Evolutionary conservation across 2,113 vertebrate genomes (phyloP), one percentile per base, ranked within the genome.

Genomic region (Phaethornis superciliosus): DNA sequence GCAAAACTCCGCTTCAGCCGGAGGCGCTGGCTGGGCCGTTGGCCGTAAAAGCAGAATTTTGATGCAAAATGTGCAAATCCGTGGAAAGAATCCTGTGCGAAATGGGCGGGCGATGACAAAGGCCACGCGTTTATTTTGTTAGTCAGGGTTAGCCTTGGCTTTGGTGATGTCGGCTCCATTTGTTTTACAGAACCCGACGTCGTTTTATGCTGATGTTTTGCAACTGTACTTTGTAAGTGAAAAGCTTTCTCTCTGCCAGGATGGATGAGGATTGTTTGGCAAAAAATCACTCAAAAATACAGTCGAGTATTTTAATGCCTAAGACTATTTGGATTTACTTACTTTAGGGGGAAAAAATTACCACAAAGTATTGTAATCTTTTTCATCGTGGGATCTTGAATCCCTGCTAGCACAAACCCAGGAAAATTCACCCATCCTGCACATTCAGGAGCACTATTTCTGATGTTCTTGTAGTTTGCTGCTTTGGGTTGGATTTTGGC

Each of bases 51-150:
- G 7, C 37, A 4, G 14, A 21, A 14, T 33, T 47, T 42, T 35
- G 1, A 4, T 27, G 3, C 3, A 23, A 23, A 51, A 46, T 12
- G 2, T 2, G 2, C 2, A 0, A 0, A 40, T 27, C 7, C 4
- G 27, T 47, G 30, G 10, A 18, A 23, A 40, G 35, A 21, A 10
- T 49, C 65, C 4, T 2, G 7, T 49, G 59, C 11, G 3, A 37
- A 37, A 17, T 2, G 11, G 8, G 11, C 26, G 20, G n/a, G 7
- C 18, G 11, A 18, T 37, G 5, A 5, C 12, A 1, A 2, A 5
- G 9, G 21, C 46, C 13, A 14, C 4, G 0, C 17, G 0, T 11
- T 58, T 54, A 2, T 40, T 13, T 3, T 1, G 5, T 21, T 30
- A 11, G 9, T 4, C 6, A 28, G 16, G 17, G 5, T 19, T 47